Conservation (phyloP, 2,113 vertebrate species). For the Pygoscelis adeliae region DNA sequence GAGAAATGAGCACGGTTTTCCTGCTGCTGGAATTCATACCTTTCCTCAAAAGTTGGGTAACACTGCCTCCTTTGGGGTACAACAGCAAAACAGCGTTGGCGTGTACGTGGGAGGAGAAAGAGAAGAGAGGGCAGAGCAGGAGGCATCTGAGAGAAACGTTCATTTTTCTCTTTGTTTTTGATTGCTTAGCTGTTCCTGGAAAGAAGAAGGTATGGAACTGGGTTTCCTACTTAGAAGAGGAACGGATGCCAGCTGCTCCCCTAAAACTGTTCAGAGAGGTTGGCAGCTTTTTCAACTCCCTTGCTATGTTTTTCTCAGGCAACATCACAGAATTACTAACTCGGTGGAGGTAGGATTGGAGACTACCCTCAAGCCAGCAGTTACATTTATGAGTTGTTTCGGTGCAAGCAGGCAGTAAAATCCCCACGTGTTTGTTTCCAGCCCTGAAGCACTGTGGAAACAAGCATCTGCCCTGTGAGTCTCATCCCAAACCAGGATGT, state of each 20-base stretch:
- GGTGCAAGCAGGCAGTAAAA: neutral
- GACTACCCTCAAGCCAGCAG: neutral
- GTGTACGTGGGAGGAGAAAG: neutral
- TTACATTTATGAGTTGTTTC: neutral
- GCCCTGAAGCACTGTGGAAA: neutral
- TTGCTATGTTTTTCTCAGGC: neutral
- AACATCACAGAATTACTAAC: neutral
- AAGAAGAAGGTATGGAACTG: slow-evolving; percentile 91
- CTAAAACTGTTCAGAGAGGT: slow-evolving; percentile 92
- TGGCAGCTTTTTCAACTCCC: slow-evolving; percentile 12
- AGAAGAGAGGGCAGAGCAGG: neutral
- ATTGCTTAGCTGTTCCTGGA: slow-evolving; percentile 62
- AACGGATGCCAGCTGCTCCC: slow-evolving; percentile 83
- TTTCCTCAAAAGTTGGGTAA: neutral
- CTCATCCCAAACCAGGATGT: neutral
- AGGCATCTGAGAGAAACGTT: neutral
- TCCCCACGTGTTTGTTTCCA: neutral
- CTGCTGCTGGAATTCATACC: neutral
- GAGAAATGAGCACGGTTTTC: neutral
- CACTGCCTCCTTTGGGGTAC: slow-evolving; percentile 20
- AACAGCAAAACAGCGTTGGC: neutral
- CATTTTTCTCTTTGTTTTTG: slow-evolving; percentile 38
- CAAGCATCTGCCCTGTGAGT: neutral
- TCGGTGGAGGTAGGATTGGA: neutral
- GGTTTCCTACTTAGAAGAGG: slow-evolving; percentile 88